Percentiles rank a stretch among this genome's conserved stretches.
These are phyloP conservation scores for Caenorhabditis uteleia DNA, from an alignment of 2,888 invertebrate genomes.

Conservation along the genomic window DNA sequence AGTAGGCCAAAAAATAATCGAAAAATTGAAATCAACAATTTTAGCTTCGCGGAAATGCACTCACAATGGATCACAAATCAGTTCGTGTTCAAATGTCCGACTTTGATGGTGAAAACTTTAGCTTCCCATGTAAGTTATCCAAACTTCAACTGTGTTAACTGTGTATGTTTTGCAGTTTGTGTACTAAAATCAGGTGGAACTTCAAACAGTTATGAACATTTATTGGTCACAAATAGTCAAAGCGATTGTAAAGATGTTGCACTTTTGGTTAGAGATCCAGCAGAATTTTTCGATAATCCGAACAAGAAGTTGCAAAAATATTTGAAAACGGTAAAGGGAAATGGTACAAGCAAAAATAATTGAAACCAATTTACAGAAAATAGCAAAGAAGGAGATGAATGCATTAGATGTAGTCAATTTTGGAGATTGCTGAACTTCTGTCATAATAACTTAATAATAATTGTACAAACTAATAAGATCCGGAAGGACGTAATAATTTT, in stretches of 20 bases:
- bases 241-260: slow-evolving; percentile 50
- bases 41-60: slow-evolving; percentile 43
- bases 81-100: slow-evolving; percentile 37
- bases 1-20: background rate
- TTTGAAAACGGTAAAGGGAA: slow-evolving; percentile 38
- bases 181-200: slow-evolving; percentile 25
- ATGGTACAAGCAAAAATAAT: background rate
- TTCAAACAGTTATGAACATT: slow-evolving; percentile 25
- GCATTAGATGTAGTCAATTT: slow-evolving; percentile 41
- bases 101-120: slow-evolving; percentile 41
- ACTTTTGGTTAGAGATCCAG: slow-evolving; percentile 47
- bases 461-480: slow-evolving; percentile 31
- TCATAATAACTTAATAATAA: slow-evolving; percentile 19
- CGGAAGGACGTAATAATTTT: too few species aligned
- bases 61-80: slow-evolving; percentile 36
- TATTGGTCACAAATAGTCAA: slow-evolving; percentile 38
- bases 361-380: slow-evolving; percentile 38
- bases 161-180: slow-evolving; percentile 26
- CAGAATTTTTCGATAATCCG: slow-evolving; percentile 49
- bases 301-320: slow-evolving; percentile 44
- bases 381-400: slow-evolving; percentile 36
- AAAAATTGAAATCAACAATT: slow-evolving; percentile 3
- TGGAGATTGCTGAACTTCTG: slow-evolving; percentile 27
- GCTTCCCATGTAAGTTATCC: slow-evolving; percentile 37
- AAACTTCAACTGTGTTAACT: background rate